Conservation (phyloP, 2,797 vertebrate genomes). For the Urosaurus nigricauda region DNA sequence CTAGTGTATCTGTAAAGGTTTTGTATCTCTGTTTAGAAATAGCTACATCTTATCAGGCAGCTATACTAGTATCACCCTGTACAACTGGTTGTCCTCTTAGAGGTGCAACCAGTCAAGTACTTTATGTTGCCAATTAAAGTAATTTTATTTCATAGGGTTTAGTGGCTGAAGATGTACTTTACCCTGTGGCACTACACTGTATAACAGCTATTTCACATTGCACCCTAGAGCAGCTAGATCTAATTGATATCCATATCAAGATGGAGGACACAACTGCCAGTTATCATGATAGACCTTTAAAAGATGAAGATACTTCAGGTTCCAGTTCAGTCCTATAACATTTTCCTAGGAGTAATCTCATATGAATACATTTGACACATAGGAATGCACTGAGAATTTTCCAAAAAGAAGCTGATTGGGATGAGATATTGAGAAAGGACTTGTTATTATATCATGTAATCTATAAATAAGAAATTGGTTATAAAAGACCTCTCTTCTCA, state of each 20-base stretch:
- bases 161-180: background rate
- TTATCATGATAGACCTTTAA: background rate
- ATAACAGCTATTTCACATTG: background rate
- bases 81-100: background rate
- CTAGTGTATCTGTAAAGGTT: background rate
- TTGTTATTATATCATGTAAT: background rate
- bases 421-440: background rate
- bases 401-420: background rate
- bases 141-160: background rate
- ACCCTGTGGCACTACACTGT: background rate
- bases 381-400: background rate
- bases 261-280: background rate
- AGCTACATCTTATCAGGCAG: background rate
- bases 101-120: background rate
- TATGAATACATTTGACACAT: background rate
- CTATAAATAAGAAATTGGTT: background rate
- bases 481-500: background rate
- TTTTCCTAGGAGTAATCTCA: background rate
- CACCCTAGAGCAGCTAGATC: background rate
- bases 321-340: background rate
- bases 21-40: background rate
- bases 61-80: background rate
- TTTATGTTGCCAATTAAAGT: background rate
- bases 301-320: background rate
- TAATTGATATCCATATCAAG: background rate